A percentile compares a stretch with the other conserved stretches of the same genome.
These are phyloP conservation scores for Protomyctophum bolini DNA, from an alignment of 2,113 vertebrate species.

Conservation along the genomic window DNA sequence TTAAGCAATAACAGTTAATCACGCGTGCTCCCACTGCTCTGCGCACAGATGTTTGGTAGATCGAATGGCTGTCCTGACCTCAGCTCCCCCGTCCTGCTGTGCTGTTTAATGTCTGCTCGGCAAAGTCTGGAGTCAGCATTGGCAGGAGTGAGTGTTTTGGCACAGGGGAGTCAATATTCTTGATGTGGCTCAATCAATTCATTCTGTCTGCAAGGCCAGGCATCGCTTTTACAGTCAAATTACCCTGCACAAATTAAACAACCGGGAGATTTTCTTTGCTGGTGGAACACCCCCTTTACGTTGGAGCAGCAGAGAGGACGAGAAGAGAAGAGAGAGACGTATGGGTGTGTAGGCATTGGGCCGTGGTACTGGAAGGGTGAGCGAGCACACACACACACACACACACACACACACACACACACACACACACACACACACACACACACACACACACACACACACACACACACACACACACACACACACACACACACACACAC, in stretches of 20 bases:
- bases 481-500: conserved; percentile 1
- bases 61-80: conserved; percentile 1
- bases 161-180: conserved; percentile 49
- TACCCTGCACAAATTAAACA: conserved; percentile 41
- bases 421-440: too few relatives aligned
- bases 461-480: neutral
- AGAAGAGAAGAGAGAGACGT: neutral
- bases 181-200: conserved; percentile 57
- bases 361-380: too few relatives aligned
- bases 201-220: conserved; percentile 12
- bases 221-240: conserved; percentile 39
- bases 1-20: too few relatives aligned
- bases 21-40: too few relatives aligned
- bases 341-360: too few relatives aligned
- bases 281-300: neutral
- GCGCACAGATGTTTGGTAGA: neutral
- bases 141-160: conserved; percentile 50
- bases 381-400: too few relatives aligned
- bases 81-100: neutral
- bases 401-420: too few relatives aligned
- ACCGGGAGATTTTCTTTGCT: conserved; percentile 38
- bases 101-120: conserved; percentile 20
- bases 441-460: too few relatives aligned
- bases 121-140: conserved; percentile 49
- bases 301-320: neutral